A percentile compares a stretch with the other conserved stretches of the same genome.
phyloP scores from a whole-genome alignment of 2,797 vertebrate species.

The Pipistrellus nathusii region DNA sequence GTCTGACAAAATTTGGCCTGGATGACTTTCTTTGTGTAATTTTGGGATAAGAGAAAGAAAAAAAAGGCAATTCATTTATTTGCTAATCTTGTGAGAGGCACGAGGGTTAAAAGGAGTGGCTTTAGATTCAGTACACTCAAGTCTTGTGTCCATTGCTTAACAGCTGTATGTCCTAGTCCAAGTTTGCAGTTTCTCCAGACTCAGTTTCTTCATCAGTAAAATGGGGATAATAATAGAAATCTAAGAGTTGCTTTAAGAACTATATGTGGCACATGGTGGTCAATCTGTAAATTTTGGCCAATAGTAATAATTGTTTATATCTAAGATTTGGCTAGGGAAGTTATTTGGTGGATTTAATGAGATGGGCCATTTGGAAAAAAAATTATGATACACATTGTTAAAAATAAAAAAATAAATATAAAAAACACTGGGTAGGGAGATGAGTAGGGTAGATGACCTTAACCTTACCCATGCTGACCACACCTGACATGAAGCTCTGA shows the following conservation, averaged over 20 bases:
- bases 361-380: constrained; percentile 22
- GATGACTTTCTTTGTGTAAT: constrained; percentile 28
- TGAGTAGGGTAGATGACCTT: neutral
- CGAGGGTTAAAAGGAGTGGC: neutral
- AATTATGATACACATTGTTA: neutral
- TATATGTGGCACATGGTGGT: neutral
- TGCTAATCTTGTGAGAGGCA: neutral
- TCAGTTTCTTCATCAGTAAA: constrained; percentile 22
- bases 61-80: neutral
- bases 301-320: neutral
- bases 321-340: neutral
- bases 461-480: neutral
- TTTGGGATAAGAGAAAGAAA: neutral
- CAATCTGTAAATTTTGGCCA: neutral
- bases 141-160: neutral
- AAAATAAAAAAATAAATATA: constrained; percentile 26
- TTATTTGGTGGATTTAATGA: constrained; percentile 13
- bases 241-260: constrained; percentile 17
- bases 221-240: neutral
- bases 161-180: neutral
- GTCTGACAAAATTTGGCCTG: neutral
- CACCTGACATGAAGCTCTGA: neutral
- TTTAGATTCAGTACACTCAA: neutral
- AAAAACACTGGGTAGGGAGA: neutral
- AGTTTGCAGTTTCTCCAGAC: constrained; percentile 2